Evolutionary conservation across 1,140 invertebrate species (phyloP), one percentile per base, ranked within the genome.

Genomic region (Zaprionus ghesquierei): DNA sequence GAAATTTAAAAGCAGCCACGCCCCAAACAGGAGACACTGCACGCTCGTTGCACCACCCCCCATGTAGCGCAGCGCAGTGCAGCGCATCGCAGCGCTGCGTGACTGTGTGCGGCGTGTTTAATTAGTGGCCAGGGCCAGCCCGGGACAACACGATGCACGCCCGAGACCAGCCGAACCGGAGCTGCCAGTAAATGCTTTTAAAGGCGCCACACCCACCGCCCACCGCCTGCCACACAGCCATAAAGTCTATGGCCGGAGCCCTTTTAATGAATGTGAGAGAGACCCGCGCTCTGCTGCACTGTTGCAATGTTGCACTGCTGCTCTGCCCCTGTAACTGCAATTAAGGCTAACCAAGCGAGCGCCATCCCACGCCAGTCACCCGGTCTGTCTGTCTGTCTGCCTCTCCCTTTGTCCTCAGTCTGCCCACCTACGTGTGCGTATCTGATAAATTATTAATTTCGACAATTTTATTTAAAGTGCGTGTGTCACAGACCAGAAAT

Each of bases 261-360:
- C 75, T 76, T 86, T 89, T 87, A 89, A 79, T 89, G 84, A 87
- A 79, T 87, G 84, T 79, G 82, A 76, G 82, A 89, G 41, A 46
- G 9, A n/a, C n/a, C 41, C 18, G 41, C 41, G 75, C 73, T 65
- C 60, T 29, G 68, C 54, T 63, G 71, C 71, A 56, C 22, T 68
- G 55, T 56, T 49, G 62, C 44, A n/a, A 29, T 29, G 51, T 46
- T 71, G 44, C 44, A 59, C 13, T 25, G 53, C 44, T 44, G n/a
- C 25, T 6, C 3, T 64, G 18, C 25, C 35, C 25, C 64, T 20
- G 23, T 18, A 77, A 79, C 68, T 65, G 75, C 74, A 85, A 85
- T 85, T 85, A 85, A 86, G 69, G 81, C 81, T 86, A 78, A 81
- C 80, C 80, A 85, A 77, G 64, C 73, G 71, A 51, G 64, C 18